phyloP scores from a whole-genome alignment of 2,113 vertebrate species.

The Corythornis vintsioides region DNA sequence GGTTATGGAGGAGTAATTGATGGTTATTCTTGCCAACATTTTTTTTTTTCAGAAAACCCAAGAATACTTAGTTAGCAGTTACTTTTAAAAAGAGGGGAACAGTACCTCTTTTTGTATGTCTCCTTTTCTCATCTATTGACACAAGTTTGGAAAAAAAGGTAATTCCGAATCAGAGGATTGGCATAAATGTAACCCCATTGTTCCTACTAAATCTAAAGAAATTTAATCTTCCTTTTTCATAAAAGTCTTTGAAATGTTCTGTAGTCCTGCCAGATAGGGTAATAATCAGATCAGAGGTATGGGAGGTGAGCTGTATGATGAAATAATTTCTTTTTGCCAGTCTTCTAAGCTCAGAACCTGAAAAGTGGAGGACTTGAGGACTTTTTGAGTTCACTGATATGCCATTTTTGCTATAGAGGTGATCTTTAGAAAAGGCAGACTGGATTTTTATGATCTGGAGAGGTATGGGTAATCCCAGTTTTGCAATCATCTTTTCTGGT shows the following conservation, averaged over 20 bases:
- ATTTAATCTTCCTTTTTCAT: background rate
- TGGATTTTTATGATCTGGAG: background rate
- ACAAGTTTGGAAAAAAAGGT: background rate
- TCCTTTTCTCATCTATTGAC: background rate
- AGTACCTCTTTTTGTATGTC: background rate
- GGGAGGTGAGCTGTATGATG: background rate
- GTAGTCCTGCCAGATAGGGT: background rate
- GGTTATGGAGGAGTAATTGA: background rate
- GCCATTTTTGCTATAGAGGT: background rate
- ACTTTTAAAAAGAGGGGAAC: background rate
- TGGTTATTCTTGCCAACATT: background rate
- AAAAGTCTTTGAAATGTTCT: background rate
- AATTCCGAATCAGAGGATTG: background rate
- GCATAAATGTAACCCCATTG: background rate
- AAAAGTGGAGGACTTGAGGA: background rate
- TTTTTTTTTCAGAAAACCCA: background rate
- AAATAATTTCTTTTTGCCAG: background rate
- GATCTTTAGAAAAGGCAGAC: background rate
- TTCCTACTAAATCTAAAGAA: background rate
- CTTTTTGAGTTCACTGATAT: background rate
- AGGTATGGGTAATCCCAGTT: background rate
- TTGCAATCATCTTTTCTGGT: background rate
- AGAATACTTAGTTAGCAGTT: background rate
- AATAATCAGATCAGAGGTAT: background rate
- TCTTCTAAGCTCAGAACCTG: background rate